Base-by-base conservation (phyloP, 2,113 vertebrate genomes). In the Sapajus apella region DNA sequence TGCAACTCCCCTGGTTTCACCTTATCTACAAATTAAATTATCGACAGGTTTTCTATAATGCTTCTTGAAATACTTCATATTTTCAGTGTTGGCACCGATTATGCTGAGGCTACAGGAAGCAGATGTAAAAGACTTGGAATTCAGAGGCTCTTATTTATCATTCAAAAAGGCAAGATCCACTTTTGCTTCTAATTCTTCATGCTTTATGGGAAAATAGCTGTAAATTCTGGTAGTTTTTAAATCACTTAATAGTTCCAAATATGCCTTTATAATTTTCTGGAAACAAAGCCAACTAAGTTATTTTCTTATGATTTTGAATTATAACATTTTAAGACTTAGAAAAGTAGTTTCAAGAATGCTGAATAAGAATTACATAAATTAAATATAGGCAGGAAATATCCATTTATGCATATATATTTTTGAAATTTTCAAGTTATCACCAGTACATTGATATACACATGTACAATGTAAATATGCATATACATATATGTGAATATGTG, bases 11-110 rank as follows among this genome's bases (percentile, higher is more conserved):
- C 68, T 85, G 35, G 13, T 97, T 91, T 40, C 5, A 50, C 45
- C 45, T 94, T 87, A 96, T 45, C 25, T 94, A 70, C 32, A 94
- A 56, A 86, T 96, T 83, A 95, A 96, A 84, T 85, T 90, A 90
- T 90, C 87, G 88, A 91, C 84, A 96, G n/a, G 1, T 52, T 90
- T 91, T 89, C 1, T 52, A 50, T 91, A 55, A 87, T 87, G n/a
- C 66, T 84, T 61, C 80, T 87, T 84, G 72, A 76, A 81, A 37
- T 58, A 90, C 52, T 83, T 72, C 21, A 45, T 73, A 52, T 85
- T 95, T 83, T 95, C 37, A 90, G 14, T 70, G 32, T 76, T 90
- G 58, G 16, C 32, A 76, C 32, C 81, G 68, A 85, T 84, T 76
- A 32, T 43, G 16, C 52, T 90, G 68, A 97, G n/a, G 8, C 40